These are phyloP conservation scores for Drosophila sordidula DNA, from an alignment of 2,888 invertebrate genomes.

Conservation along the genomic window DNA sequence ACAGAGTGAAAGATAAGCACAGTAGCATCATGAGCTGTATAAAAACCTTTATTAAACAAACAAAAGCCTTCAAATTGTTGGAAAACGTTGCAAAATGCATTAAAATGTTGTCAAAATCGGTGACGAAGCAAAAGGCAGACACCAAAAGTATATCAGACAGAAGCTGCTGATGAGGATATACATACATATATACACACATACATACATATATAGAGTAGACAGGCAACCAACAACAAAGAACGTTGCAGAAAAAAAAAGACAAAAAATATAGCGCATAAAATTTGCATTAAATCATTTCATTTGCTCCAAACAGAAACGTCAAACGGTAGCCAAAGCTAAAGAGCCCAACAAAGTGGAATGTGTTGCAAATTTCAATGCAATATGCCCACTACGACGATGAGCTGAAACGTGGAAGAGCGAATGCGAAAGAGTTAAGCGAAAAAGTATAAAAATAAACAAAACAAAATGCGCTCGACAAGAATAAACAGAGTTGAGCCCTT, in stretches of 20 bases:
- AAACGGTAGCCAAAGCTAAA: conserved; percentile 72
- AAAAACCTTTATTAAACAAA: conserved; percentile 32
- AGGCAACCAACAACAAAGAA: conserved; percentile 16
- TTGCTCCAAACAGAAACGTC: conserved; percentile 51
- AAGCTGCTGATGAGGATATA: conserved; percentile 33
- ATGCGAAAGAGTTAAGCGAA: conserved; percentile 58
- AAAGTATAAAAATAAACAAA: conserved; percentile 74
- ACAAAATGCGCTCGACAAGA: conserved; percentile 57
- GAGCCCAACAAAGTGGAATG: conserved; percentile 69
- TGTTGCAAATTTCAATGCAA: conserved; percentile 81
- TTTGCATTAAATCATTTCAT: conserved; percentile 76
- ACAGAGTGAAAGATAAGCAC: too few species aligned
- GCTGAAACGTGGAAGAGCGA: conserved; percentile 44
- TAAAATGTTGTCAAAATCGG: conserved; percentile 49
- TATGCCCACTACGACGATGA: conserved; percentile 54
- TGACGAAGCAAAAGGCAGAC: conserved; percentile 16
- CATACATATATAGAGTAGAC: conserved; percentile 7
- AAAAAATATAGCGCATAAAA: conserved; percentile 73
- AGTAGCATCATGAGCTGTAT: neutral
- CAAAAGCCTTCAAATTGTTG: conserved; percentile 30
- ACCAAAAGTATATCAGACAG: conserved; percentile 39
- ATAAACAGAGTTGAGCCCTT: conserved; percentile 63
- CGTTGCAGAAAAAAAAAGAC: conserved; percentile 6
- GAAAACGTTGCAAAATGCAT: conserved; percentile 64
- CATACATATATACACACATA: neutral